Evolutionary conservation across 2,797 vertebrate species (phyloP).

Genomic region (Hemitrygon akajei): DNA sequence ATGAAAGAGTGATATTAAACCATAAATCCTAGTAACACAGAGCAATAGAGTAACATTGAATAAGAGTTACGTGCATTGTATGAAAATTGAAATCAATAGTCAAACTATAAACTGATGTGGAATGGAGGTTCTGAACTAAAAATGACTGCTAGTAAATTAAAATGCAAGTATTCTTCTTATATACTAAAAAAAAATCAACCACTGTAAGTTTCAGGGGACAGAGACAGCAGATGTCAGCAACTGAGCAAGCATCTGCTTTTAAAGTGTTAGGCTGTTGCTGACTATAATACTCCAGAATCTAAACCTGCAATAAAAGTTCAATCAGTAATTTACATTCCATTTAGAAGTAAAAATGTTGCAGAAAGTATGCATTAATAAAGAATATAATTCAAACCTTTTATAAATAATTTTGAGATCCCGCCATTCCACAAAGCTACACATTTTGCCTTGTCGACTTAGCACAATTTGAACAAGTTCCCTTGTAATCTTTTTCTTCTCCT

Average conservation of each 20-base stretch:
- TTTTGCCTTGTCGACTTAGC: conserved; percentile 77
- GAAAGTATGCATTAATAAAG: neutral
- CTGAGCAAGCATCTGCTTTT: neutral
- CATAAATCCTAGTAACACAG: neutral
- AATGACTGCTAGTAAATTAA: neutral
- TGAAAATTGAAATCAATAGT: neutral
- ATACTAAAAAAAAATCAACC: conserved; percentile 1
- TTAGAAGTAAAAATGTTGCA: neutral
- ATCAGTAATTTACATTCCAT: neutral
- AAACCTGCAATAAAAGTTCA: neutral
- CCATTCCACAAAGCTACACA: conserved; percentile 93
- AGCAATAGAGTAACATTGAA: neutral
- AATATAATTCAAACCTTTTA: conserved; percentile 76
- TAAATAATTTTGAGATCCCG: conserved; percentile 95
- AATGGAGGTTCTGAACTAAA: neutral
- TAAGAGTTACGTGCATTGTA: neutral
- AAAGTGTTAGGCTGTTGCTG: neutral
- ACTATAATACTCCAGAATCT: neutral
- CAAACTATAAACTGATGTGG: neutral
- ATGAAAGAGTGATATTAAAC: neutral
- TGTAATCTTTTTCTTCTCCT: conserved; percentile 88
- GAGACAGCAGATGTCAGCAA: neutral
- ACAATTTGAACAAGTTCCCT: conserved; percentile 84
- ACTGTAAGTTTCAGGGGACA: no score
- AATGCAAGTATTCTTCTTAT: neutral